Base-by-base conservation (phyloP, 2,797 vertebrate genomes). In the Ctenopoma multispine region DNA sequence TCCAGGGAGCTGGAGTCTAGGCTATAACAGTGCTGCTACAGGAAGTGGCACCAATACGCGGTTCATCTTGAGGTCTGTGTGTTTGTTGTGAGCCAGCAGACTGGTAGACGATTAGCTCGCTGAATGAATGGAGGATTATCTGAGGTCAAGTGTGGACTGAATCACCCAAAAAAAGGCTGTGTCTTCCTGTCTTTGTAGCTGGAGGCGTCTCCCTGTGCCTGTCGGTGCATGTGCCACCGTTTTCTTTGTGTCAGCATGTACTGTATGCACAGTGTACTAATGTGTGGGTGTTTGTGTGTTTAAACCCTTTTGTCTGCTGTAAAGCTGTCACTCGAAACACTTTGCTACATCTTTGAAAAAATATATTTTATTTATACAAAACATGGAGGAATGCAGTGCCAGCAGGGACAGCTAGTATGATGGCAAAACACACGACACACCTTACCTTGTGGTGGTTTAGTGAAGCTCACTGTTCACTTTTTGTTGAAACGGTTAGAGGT, bases 201-300 rank as follows among this genome's bases (percentile, higher is more conserved):
- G 49, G 13, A 18, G 38, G 41, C 27, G 77, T 82, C 2, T 79
- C 10, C 76, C 36, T 49, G 63, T 64, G 79, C 72, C 65, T 76
- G 87, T 83, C 79, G 74, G 82, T 72, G 78, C 83, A 75, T 63
- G 75, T 84, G 84, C 75, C 1, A 21, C 79, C 81, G 80, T 85
- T 85, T 79, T 80, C 81, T 82, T 82, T 87, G 85, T 87, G 83
- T 86, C 83, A 79, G 83, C 81, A 83, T 71, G 79, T 51, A n/a
- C 47, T 21, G 64, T 69, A 55, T 61, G 58, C 50, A 17, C 15
- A 12, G 60, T 63, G 58, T 46, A 48, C 53, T 11, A 2, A 41
- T 21, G 75, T 62, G 80, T 70, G 81, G 54, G 87, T 51, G 77
- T 78, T 18, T 70, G 66, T 65, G 68, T 29, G 66, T 43, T 69